phyloP scores from a whole-genome alignment of 2,797 vertebrate genomes.

The Tangara arthus region DNA sequence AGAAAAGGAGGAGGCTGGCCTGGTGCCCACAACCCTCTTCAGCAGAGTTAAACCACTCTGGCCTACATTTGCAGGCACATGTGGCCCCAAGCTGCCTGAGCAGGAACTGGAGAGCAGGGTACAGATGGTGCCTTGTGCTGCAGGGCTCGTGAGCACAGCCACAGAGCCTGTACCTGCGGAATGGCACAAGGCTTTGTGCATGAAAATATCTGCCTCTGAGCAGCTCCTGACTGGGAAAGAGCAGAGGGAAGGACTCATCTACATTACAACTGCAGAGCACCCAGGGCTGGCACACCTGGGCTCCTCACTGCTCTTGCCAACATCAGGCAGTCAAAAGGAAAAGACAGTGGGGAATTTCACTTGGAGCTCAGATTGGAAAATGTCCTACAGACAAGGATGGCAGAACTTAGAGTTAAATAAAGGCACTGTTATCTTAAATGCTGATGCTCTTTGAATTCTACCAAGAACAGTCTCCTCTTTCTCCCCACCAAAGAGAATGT shows the following conservation, averaged over 20 bases:
- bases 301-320: background rate
- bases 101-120: background rate
- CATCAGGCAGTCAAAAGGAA: background rate
- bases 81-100: background rate
- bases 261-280: background rate
- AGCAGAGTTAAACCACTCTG: background rate
- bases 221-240: background rate
- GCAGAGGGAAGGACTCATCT: background rate
- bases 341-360: background rate
- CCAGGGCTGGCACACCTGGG: background rate
- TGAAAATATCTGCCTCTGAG: background rate
- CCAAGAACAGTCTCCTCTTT: background rate
- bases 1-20: background rate
- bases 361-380: background rate
- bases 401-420: background rate
- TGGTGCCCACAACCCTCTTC: background rate
- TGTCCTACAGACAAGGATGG: background rate
- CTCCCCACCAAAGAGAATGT: background rate
- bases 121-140: background rate
- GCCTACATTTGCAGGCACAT: background rate
- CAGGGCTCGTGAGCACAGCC: background rate
- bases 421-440: background rate
- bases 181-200: accelerated
- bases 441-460: background rate
- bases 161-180: background rate